phyloP scores from a whole-genome alignment of 2,797 vertebrate species.

The Chelon labrosus region DNA sequence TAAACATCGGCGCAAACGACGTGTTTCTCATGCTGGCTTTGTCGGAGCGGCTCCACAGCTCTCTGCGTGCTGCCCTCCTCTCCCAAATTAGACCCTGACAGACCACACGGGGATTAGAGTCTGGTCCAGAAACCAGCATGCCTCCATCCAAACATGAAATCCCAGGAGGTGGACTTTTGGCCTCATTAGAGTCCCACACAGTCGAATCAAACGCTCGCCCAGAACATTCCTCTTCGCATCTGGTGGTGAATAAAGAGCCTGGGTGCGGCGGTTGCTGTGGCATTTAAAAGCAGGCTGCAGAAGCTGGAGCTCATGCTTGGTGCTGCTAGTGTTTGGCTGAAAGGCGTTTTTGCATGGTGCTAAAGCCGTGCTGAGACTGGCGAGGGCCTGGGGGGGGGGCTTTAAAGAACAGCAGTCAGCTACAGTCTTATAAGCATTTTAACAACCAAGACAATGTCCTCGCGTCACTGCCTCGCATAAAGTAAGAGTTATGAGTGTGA shows the following conservation, averaged over 20 bases:
- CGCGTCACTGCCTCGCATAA: slow-evolving; percentile 12
- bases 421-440: neutral
- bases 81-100: slow-evolving; percentile 54
- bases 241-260: slow-evolving; percentile 20
- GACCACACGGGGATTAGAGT: slow-evolving; percentile 52
- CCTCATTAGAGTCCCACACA: slow-evolving; percentile 45
- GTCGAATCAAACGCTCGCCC: slow-evolving; percentile 3
- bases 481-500: slow-evolving; percentile 22
- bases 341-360: neutral
- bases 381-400: neutral
- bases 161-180: slow-evolving; percentile 54
- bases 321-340: slow-evolving; percentile 20
- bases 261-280: slow-evolving; percentile 10
- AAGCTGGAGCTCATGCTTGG: slow-evolving; percentile 6
- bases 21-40: slow-evolving; percentile 27
- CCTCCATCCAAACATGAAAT: slow-evolving; percentile 53
- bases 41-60: slow-evolving; percentile 22
- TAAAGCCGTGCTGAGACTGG: slow-evolving; percentile 10
- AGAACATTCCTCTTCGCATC: slow-evolving; percentile 19
- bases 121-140: slow-evolving; percentile 44
- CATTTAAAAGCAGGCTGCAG: slow-evolving; percentile 19
- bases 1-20: neutral
- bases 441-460: neutral
- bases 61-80: slow-evolving; percentile 15
- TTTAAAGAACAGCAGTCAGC: slow-evolving; percentile 33